Evolutionary conservation across 2,113 vertebrate species (phyloP).

Genomic region (Tragelaphus strepsiceros): DNA sequence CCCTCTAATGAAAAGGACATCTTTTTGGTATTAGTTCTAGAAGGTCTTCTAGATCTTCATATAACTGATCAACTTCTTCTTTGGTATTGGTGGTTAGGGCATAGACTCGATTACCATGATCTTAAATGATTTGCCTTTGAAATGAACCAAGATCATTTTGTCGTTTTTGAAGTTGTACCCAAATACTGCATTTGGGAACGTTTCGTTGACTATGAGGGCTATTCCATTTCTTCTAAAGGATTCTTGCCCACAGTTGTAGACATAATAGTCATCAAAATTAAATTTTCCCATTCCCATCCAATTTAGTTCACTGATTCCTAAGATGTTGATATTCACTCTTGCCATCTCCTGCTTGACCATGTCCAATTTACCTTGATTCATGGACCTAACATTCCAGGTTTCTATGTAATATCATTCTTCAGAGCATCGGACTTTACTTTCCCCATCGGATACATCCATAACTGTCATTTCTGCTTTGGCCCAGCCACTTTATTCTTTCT

Average conservation of each 20-base stretch:
- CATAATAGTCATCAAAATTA: background rate
- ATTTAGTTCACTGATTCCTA: background rate
- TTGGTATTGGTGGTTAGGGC: background rate
- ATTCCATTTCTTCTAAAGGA: background rate
- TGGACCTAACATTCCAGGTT: background rate
- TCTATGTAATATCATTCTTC: background rate
- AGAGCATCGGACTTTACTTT: background rate
- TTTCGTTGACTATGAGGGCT: background rate
- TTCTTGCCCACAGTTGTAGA: background rate
- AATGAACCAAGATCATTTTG: background rate
- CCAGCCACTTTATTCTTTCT: background rate
- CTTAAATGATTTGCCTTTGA: background rate
- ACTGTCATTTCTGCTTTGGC: background rate
- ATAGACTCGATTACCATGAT: background rate
- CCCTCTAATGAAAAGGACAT: background rate
- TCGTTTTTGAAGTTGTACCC: background rate
- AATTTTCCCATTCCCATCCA: background rate
- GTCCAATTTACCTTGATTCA: background rate
- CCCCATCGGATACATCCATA: background rate
- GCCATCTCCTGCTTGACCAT: background rate
- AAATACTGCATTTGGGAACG: background rate
- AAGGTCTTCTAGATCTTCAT: background rate
- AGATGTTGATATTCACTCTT: background rate
- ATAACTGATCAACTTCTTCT: background rate
- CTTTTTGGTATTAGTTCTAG: background rate